Evolutionary conservation across 2,888 invertebrate genomes (phyloP).

Genomic region (Eupeodes luniger): DNA sequence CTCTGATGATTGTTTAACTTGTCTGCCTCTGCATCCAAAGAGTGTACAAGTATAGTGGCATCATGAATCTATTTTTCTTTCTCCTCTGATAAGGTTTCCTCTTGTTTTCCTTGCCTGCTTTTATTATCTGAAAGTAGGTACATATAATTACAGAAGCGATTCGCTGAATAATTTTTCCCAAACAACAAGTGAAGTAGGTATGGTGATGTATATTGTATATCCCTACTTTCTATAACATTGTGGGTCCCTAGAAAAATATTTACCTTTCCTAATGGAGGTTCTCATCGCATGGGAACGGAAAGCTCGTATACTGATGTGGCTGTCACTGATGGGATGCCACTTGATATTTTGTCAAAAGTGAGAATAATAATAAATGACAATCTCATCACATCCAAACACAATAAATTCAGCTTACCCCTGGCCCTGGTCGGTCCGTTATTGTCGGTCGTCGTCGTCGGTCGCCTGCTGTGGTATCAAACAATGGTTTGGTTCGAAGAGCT

Average conservation of each 20-base stretch:
- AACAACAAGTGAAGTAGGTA: background rate
- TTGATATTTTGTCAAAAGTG: conserved; percentile 69
- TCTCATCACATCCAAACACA: conserved; percentile 42
- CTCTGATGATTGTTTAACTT: conserved; percentile 1
- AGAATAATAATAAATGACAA: conserved; percentile 66
- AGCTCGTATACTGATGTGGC: background rate
- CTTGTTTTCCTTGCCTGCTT: background rate
- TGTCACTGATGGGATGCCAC: conserved; percentile 46
- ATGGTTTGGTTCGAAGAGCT: no score
- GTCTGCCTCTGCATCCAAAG: background rate
- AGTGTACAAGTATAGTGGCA: background rate
- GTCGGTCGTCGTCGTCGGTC: background rate
- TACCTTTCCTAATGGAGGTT: conserved; percentile 63
- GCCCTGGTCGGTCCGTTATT: background rate
- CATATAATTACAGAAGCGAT: conserved; percentile 62
- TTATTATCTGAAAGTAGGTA: conserved; percentile 7
- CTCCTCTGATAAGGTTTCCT: conserved; percentile 19
- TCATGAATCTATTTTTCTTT: background rate
- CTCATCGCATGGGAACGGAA: conserved; percentile 44
- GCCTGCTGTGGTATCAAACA: no score
- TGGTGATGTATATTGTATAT: background rate
- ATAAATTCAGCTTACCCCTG: conserved; percentile 30
- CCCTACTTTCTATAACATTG: conserved; percentile 30
- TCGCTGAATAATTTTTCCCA: conserved; percentile 33
- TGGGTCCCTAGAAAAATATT: conserved; percentile 62